These are phyloP conservation scores for Dissostichus mawsoni DNA, from an alignment of 2,113 vertebrate genomes.

Conservation along the genomic window DNA sequence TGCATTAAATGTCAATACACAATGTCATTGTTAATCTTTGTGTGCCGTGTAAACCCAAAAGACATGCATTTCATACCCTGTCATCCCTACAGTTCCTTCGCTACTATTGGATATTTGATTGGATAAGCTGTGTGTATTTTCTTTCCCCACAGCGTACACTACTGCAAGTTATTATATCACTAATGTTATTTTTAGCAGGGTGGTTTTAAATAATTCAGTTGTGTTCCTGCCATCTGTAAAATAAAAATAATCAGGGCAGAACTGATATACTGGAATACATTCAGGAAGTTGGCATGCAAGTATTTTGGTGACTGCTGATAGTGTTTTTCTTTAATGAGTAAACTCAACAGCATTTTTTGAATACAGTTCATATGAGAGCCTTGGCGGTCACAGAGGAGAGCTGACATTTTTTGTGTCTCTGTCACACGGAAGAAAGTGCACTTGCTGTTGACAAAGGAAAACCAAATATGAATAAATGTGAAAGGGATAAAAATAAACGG, in stretches of 20 bases:
- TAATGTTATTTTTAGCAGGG: conserved; percentile 61
- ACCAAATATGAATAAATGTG: conserved; percentile 65
- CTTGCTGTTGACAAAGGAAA: conserved; percentile 79
- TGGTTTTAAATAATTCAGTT: conserved; percentile 69
- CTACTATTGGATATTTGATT: conserved; percentile 44
- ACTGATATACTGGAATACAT: conserved; percentile 37
- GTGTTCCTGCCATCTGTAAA: conserved; percentile 55
- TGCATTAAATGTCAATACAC: conserved; percentile 23
- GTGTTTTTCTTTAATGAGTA: conserved; percentile 13
- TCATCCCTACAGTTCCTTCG: conserved; percentile 30
- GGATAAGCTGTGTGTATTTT: conserved; percentile 26
- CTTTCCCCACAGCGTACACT: conserved; percentile 25
- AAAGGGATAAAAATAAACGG: conserved; percentile 58
- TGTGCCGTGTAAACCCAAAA: conserved; percentile 29
- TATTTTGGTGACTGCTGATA: conserved; percentile 15
- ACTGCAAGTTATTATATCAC: conserved; percentile 41
- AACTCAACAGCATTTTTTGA: not conserved
- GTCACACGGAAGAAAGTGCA: conserved; percentile 74
- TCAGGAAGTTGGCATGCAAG: not conserved
- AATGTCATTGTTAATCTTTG: conserved; percentile 42
- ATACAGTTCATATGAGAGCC: conserved; percentile 73
- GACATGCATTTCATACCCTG: conserved; percentile 14
- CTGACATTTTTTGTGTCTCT: conserved; percentile 79
- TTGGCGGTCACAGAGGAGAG: conserved; percentile 66
- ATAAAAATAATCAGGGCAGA: conserved; percentile 32